Conservation (phyloP, 2,888 invertebrate genomes). For the Oxystoma pomonae region DNA sequence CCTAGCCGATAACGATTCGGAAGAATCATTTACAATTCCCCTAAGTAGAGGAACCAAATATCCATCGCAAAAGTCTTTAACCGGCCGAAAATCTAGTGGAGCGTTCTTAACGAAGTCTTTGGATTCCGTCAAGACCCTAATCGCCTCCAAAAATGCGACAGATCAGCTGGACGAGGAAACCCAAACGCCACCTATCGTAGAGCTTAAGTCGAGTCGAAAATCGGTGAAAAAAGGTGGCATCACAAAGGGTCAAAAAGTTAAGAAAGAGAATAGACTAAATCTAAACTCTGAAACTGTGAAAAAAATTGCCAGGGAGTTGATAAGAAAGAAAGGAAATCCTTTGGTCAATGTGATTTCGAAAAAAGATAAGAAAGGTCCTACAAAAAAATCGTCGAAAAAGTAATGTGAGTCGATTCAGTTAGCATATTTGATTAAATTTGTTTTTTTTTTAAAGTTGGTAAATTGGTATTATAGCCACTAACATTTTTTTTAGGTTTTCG, state of each 20-base stretch:
- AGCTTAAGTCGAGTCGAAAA: slow-evolving; percentile 6
- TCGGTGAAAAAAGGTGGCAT: slow-evolving; percentile 9
- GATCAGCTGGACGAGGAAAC: slow-evolving; percentile 11
- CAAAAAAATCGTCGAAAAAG: slow-evolving; percentile 16
- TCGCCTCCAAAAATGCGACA: slow-evolving; percentile 7
- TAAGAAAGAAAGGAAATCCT: slow-evolving; percentile 27
- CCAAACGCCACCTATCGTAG: background rate
- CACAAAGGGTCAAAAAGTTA: slow-evolving; percentile 12
- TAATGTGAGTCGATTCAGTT: too few species aligned
- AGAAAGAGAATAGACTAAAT: slow-evolving; percentile 18
- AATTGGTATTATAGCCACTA: too few species aligned
- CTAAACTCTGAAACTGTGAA: slow-evolving; percentile 24
- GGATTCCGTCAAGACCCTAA: slow-evolving; percentile 21
- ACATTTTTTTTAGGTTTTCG: too few species aligned
- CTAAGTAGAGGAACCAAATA: background rate
- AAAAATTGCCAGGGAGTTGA: slow-evolving; percentile 29
- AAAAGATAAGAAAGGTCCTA: slow-evolving; percentile 11
- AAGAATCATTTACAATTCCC: slow-evolving; percentile 12
- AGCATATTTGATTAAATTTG: too few species aligned
- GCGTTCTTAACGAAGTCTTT: slow-evolving; percentile 21
- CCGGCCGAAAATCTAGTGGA: slow-evolving; percentile 4
- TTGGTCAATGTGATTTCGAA: slow-evolving; percentile 20
- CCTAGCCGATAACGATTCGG: background rate
- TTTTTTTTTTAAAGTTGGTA: too few species aligned
- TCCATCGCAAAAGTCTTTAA: slow-evolving; percentile 9